Percentiles rank a stretch among this genome's conserved stretches.
Evolutionary conservation across 2,888 invertebrate species (phyloP).

Genomic region (Megamerina dolium): DNA sequence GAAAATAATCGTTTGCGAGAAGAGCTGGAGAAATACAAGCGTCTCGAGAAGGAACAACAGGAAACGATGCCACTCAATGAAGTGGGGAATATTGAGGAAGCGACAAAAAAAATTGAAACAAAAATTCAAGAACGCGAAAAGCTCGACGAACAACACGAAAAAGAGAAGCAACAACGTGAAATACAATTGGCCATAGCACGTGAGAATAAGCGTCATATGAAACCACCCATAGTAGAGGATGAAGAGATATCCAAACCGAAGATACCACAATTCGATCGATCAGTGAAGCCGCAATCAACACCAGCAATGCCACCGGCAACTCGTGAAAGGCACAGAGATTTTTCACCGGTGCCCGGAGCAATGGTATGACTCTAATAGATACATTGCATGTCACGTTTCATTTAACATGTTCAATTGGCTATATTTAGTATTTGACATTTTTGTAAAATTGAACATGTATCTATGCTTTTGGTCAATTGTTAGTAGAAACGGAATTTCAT

Average conservation of each 20-base stretch:
- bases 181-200: constrained; percentile 52
- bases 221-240: constrained; percentile 30
- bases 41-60: constrained; percentile 49
- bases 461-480: no score
- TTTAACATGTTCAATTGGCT: background rate
- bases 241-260: constrained; percentile 26
- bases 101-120: constrained; percentile 52
- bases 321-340: constrained; percentile 51
- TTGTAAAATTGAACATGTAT: no score
- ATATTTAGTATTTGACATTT: no score
- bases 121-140: constrained; percentile 50
- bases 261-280: constrained; percentile 57
- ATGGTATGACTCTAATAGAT: constrained; percentile 56
- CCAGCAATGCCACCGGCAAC: constrained; percentile 20
- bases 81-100: constrained; percentile 32
- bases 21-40: constrained; percentile 55
- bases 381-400: background rate
- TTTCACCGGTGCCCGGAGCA: constrained; percentile 57
- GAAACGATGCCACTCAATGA: constrained; percentile 28
- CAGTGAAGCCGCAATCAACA: constrained; percentile 52
- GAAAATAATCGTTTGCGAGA: constrained; percentile 56
- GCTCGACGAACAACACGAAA: constrained; percentile 52
- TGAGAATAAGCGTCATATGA: constrained; percentile 46
- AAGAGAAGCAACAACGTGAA: constrained; percentile 52
- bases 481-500: no score